Evolutionary conservation across 2,888 invertebrate species (phyloP).

Genomic region (Eubasilissa splendida): DNA sequence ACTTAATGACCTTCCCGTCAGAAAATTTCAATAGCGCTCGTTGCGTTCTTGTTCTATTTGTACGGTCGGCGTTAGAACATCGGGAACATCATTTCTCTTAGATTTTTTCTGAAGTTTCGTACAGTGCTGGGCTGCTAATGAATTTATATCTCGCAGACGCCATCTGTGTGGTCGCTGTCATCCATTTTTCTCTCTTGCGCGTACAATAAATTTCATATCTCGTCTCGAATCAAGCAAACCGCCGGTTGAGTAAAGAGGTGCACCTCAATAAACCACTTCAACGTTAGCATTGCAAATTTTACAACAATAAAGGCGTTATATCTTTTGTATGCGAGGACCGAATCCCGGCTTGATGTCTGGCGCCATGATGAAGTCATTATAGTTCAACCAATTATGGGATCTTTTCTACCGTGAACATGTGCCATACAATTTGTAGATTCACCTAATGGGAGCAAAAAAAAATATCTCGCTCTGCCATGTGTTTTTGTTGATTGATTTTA

Average conservation of each 20-base stretch:
- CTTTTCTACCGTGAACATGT: no score
- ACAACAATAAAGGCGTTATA: no score
- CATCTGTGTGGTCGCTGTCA: slow-evolving; percentile 47
- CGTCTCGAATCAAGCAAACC: background rate
- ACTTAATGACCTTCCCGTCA: slow-evolving; percentile 43
- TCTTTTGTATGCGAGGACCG: no score
- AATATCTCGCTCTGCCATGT: no score
- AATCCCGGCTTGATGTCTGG: no score
- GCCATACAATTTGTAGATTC: no score
- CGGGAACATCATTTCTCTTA: slow-evolving; percentile 13
- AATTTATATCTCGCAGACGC: slow-evolving; percentile 55
- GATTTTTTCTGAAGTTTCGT: slow-evolving; percentile 18
- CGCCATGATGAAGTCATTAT: no score
- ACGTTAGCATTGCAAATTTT: no score
- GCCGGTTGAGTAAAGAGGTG: background rate
- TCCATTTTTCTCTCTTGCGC: background rate
- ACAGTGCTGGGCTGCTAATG: slow-evolving; percentile 51
- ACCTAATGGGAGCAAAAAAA: no score
- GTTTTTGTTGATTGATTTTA: no score
- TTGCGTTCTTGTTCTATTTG: slow-evolving; percentile 18
- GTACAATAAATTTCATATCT: background rate
- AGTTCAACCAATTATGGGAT: no score
- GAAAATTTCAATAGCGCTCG: slow-evolving; percentile 28
- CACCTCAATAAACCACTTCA: no score
- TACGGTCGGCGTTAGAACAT: background rate